These are phyloP conservation scores for Drosophila erecta DNA, from an alignment of 1,140 invertebrate genomes.

Conservation along the genomic window DNA sequence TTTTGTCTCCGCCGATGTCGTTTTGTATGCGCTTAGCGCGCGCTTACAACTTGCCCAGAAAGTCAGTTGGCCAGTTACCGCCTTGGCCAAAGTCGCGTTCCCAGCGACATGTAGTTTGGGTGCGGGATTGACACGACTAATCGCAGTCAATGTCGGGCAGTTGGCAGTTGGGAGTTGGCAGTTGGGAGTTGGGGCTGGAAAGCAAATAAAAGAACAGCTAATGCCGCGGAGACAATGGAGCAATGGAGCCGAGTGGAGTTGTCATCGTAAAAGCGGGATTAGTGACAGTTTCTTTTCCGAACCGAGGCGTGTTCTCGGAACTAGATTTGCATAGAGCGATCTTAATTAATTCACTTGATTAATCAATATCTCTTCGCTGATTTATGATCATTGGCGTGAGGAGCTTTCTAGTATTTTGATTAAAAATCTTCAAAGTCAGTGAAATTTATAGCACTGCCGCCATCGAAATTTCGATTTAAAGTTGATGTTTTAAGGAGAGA, in stretches of 20 bases:
- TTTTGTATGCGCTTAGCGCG: slow-evolving; percentile 53
- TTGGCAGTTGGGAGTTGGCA: background rate
- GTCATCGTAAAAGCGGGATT: slow-evolving; percentile 31
- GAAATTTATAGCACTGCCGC: background rate
- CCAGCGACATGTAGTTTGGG: slow-evolving; percentile 34
- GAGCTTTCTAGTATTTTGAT: slow-evolving; percentile 36
- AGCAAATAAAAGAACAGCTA: slow-evolving; percentile 49
- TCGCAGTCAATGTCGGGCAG: slow-evolving; percentile 59
- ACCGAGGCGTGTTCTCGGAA: slow-evolving; percentile 56
- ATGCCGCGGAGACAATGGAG: slow-evolving; percentile 20
- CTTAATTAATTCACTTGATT: slow-evolving; percentile 26
- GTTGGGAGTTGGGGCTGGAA: slow-evolving; percentile 32
- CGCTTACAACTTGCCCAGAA: slow-evolving; percentile 49
- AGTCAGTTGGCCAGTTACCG: slow-evolving; percentile 63
- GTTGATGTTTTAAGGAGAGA: background rate
- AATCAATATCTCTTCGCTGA: slow-evolving; percentile 20
- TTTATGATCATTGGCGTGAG: background rate
- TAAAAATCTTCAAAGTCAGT: background rate
- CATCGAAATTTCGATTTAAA: background rate
- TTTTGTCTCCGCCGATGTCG: slow-evolving; percentile 63
- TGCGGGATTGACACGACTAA: slow-evolving; percentile 54
- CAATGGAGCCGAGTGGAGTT: slow-evolving; percentile 23
- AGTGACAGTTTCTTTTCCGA: slow-evolving; percentile 33
- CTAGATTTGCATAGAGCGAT: slow-evolving; percentile 50
- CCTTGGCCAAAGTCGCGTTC: slow-evolving; percentile 14